Base-by-base conservation (phyloP, 35 echinoderm and acorn worm genomes). In the Ptychodera flava region DNA sequence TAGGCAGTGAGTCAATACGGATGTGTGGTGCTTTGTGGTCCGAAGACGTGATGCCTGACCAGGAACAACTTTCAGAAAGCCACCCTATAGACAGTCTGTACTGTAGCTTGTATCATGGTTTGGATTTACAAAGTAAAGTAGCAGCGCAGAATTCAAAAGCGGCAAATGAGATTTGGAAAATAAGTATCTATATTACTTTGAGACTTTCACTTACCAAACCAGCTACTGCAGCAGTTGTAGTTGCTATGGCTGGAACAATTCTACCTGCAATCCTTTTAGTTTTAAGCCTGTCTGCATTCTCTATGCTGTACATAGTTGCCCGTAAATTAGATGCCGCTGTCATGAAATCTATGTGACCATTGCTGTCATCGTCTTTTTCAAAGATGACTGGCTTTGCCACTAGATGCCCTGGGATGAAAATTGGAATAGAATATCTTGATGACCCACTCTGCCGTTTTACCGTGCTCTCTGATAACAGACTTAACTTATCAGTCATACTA, bases 281-380 rank as follows among this genome's bases (percentile, higher is more conserved):
- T 90, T 94, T 99, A 38, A 94, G 91, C 16, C 96, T 88, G 80
- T 99, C 96, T 12, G 90, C 96, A 45, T 84, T 88, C 82, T 99
- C 96, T 38, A 99, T 99, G 34, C 89, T 88, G 77, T 99, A 99
- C 96, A 99, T 99, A 30, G 83, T 90, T 0, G 93, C 90, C 1
- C 92, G 82, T 0, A 99, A 88, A 76, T 99, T 99, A 0, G 96
- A 99, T 0, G 96, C 92, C 14, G 90, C 84, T 12, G 92, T 94
- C 37, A 94, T 94, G 82, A 90, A 94, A 82, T 99, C 96, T 88
- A 99, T 99, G 78, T 99, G 96, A 77, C 96, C 88, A 77, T 99
- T 99, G 82, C 88, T 85, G 77, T 97, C 96, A 76, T 99, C 92
- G 82, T 99, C 96, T 85, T 94, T 99, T 38, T 94, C 96, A 94